Evolutionary conservation across 35 echinoderm and acorn worm genomes (phyloP), one percentile per base, ranked within the genome.

Genomic region (Apostichopus parvimensis): DNA sequence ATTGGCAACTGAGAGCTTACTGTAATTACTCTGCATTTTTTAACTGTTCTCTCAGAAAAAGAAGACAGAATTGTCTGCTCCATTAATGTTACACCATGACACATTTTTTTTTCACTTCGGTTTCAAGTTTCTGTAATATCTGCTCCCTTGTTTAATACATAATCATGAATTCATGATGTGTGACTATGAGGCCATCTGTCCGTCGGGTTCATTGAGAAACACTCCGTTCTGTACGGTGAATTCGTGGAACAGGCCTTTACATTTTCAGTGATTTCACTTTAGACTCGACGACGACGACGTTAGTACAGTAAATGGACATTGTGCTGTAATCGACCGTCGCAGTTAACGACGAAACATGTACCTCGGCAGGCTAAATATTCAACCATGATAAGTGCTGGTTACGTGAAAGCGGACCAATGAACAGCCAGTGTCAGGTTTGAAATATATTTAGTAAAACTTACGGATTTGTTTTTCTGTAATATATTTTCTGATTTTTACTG

Each of bases 131-230:
- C 71, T 22, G 17, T 75, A 13, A 75, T 7, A 18, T 75, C 71
- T 22, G 7, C 8, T 61, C 58, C 12, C 7, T 12, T 61, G 12
- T 61, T 45, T 45, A 45, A n/a, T 22, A 24, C 17, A 5, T 75
- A 18, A 75, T 75, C 71, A 75, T 6, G 71, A 75, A 22, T 20
- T 75, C 71, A 75, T 6, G 71, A 75, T 75, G 71, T 75, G 71
- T 75, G 71, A 75, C 71, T 75, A 7, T 75, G 71, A 75, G 71
- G 71, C 71, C 71, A 18, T 18, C 71, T 75, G 71, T 75, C 71
- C 14, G 0, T 75, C 6, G n/a, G 71, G 11, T 22, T 75, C 71
- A 75, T 75, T n/a, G 71, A 22, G 6, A 75, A 75, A 75, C 71
- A 18, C 71, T 75, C n/a, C 71, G 7, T 22, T 22, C 14, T 18